Base-by-base conservation (phyloP, 2,888 invertebrate species). In the Brachypalpus laphriformis region DNA sequence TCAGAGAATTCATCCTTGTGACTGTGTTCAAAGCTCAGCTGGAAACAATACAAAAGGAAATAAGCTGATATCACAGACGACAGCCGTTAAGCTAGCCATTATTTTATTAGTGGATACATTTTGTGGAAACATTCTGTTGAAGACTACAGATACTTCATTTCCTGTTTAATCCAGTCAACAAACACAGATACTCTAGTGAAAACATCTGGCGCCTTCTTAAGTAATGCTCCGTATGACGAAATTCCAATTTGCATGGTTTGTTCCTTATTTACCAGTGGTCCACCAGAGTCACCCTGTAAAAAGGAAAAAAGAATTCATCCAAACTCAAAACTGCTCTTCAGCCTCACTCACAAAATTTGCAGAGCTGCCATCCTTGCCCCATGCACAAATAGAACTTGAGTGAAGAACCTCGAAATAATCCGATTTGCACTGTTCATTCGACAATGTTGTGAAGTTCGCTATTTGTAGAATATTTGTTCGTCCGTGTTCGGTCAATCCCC, bases 311-410 rank as follows among this genome's bases (percentile, higher is more conserved):
- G 7, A 31, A 9, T 28, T 20, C 25, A 25, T 5, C 2, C 25
- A 4, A 2, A 25, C 25, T 25, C 5, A 25, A n/a, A n/a, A n/a
- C n/a, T n/a, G n/a, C n/a, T n/a, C n/a, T 25, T 25, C 25, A 25
- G n/a, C 4, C 8, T 9, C n/a, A 47, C 89, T 89, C 72, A 91
- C 91, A 82, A 90, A 89, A 77, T 91, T 91, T 7, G 91, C 91
- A 2, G 90, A 90, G 34, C 89, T 86, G 1, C 89, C 86, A 1
- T 88, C 66, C 25, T 80, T 51, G 6, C 90, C 90, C 7, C 89
- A 78, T 1, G 91, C 90, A 83, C 92, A 92, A 2, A 92, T 89
- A 85, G 92, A 91, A n/a, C n/a, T n/a, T n/a, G n/a, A n/a, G n/a
- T n/a, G n/a, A n/a, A n/a, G n/a, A n/a, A 4, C 89, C 91, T 2